These are phyloP conservation scores for Bucorvus abyssinicus DNA, from an alignment of 2,797 vertebrate genomes.

Conservation along the genomic window DNA sequence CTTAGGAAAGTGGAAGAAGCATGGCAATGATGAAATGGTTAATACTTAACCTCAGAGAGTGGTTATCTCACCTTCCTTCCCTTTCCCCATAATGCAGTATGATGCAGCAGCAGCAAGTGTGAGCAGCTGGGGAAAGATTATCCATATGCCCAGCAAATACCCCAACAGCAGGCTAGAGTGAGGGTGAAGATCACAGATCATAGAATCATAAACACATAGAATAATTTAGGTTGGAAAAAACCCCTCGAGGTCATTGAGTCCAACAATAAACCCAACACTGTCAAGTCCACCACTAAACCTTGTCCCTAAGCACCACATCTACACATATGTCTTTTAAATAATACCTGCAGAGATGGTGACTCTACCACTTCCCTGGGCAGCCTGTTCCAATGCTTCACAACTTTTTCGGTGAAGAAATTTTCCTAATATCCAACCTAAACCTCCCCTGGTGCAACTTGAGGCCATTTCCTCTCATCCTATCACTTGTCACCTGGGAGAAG, in stretches of 20 bases:
- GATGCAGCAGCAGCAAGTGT: neutral
- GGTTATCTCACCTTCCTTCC: neutral
- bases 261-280: neutral
- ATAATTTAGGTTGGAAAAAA: neutral
- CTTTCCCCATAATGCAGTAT: fast-evolving
- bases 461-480: neutral
- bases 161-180: neutral
- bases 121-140: neutral
- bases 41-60: neutral
- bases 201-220: neutral
- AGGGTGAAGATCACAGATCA: neutral
- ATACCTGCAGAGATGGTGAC: neutral
- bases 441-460: neutral
- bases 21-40: neutral
- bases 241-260: fast-evolving
- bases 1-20: neutral
- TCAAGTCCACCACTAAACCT: neutral
- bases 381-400: neutral
- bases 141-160: neutral
- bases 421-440: neutral
- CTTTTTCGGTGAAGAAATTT: fast-evolving
- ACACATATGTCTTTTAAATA: neutral
- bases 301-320: fast-evolving
- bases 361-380: neutral
- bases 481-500: fast-evolving